Base-by-base conservation (phyloP, 2,797 vertebrate genomes). In the Tenualosa thibaudeaui region DNA sequence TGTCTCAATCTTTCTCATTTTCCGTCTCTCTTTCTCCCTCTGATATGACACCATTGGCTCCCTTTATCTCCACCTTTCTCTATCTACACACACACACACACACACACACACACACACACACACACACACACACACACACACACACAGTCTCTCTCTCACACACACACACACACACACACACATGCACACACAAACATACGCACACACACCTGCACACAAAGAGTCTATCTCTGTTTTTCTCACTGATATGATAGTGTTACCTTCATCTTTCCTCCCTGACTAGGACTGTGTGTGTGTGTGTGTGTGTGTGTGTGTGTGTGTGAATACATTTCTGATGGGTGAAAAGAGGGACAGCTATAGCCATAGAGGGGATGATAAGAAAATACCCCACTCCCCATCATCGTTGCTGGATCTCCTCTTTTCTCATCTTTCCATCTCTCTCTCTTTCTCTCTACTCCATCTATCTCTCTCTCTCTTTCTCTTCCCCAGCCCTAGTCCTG, bases 321-420 rank as follows among this genome's bases (percentile, higher is more conserved):
- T 60, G 50, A 87, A 56, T 62, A 19, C 49, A 37, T 75, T 22
- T 54, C 49, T 22, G 26, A 22, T 65, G 84, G 78, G 54, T 81
- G 31, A 58, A 58, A 58, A 58, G 56, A 49, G 40, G 75, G 78
- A 85, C 81, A 26, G 53, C 10, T 31, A 31, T 53, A 65, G 84
- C 53, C 84, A 82, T 58, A 43, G 43, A 22, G 85, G 85, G 81
- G 65, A 40, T 65, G 81, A 85, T 68, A 85, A 82, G 56, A 81
- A 40, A 82, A 85, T 81, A 65, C 84, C 84, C 58, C 65, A 65
- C 60, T 65, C 10, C 10, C 60, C 81, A 81, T 82, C 81, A 82
- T 85, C 58, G 58, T 51, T 68, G 84, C 40, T 68, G 81, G 81
- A 19, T 8, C 24, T 8, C 60, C 24, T 31, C n/a, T 3, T 31